These are phyloP conservation scores for Otis tarda DNA, from an alignment of 2,113 vertebrate species.

Conservation along the genomic window DNA sequence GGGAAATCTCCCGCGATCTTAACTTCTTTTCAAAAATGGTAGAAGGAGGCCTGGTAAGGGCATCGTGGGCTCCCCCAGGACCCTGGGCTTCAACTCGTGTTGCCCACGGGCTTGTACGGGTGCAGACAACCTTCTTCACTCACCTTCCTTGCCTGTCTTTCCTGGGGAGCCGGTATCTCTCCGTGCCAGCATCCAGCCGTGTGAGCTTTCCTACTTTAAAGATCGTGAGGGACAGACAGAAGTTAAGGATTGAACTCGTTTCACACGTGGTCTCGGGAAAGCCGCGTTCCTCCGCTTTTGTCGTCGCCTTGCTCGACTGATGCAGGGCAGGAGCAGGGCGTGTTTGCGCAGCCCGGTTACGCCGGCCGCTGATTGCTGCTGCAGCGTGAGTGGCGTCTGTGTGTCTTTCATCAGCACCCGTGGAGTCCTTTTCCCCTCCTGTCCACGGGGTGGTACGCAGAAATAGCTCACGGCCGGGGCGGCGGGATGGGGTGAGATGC, in stretches of 20 bases:
- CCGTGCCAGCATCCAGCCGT: not conserved
- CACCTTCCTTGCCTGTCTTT: not conserved
- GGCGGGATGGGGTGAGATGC: not conserved
- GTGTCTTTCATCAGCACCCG: not conserved
- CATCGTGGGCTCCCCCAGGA: not conserved
- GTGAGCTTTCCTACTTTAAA: not conserved
- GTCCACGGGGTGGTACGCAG: rapidly evolving
- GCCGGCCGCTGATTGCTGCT: not conserved
- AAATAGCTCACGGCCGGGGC: not conserved
- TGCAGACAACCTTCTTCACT: not conserved
- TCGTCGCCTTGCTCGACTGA: rapidly evolving
- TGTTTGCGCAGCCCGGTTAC: not conserved
- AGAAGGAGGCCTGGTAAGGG: not conserved
- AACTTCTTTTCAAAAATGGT: not conserved
- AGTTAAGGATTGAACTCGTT: not conserved
- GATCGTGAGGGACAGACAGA: not conserved
- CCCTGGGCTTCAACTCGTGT: not conserved
- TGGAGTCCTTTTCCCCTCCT: not conserved
- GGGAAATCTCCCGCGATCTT: not conserved
- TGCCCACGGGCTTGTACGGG: not conserved
- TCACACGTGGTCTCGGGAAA: not conserved
- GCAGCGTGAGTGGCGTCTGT: not conserved
- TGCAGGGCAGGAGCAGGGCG: too few relatives aligned
- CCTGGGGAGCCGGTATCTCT: not conserved
- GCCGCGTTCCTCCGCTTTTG: not conserved